These are phyloP conservation scores for Trachelus iudaicus DNA, from an alignment of 2,888 invertebrate species.

Conservation along the genomic window DNA sequence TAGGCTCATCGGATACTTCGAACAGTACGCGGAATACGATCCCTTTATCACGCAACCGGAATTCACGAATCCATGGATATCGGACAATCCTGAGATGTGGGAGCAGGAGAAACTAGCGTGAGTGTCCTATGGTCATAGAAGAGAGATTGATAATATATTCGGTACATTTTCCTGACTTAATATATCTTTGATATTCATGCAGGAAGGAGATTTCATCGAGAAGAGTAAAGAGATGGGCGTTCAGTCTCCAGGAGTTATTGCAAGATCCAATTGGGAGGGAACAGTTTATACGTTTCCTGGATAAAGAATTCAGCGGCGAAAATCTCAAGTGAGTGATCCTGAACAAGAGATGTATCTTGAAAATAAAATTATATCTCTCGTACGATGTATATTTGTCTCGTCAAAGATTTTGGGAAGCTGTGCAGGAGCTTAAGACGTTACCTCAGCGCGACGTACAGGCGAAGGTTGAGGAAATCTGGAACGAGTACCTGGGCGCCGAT, in stretches of 20 bases:
- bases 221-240: slow-evolving; percentile 96
- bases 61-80: slow-evolving; percentile 96
- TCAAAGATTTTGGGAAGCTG: slow-evolving; percentile 92
- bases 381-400: neutral
- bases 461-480: slow-evolving; percentile 89
- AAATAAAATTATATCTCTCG: neutral
- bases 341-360: neutral
- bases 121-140: slow-evolving; percentile 41
- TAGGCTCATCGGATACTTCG: slow-evolving; percentile 90
- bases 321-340: slow-evolving; percentile 85
- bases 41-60: slow-evolving; percentile 93
- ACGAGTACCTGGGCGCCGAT: slow-evolving; percentile 92
- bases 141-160: neutral
- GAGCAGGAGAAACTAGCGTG: slow-evolving; percentile 93
- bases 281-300: slow-evolving; percentile 94
- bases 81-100: slow-evolving; percentile 96
- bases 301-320: slow-evolving; percentile 98
- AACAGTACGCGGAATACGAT: slow-evolving; percentile 97
- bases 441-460: slow-evolving; percentile 86
- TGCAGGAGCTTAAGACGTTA: slow-evolving; percentile 89
- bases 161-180: neutral
- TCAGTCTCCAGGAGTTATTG: slow-evolving; percentile 93
- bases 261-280: slow-evolving; percentile 96
- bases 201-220: slow-evolving; percentile 90
- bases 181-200: neutral